These are phyloP conservation scores for Atherinosoma microstoma DNA, from an alignment of 2,797 vertebrate species.

Conservation along the genomic window DNA sequence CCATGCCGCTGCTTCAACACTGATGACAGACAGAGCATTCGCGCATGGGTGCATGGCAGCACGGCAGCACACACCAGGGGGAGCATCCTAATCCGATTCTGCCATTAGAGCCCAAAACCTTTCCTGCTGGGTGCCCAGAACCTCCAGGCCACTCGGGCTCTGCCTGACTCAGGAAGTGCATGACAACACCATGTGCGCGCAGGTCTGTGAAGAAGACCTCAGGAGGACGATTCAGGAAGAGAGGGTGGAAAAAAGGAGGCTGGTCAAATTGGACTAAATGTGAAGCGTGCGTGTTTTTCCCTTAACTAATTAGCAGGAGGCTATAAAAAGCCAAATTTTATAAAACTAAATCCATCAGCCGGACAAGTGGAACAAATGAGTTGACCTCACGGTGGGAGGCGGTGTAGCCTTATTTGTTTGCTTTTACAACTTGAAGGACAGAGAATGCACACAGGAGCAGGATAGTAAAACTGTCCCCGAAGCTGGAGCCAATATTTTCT, in stretches of 20 bases:
- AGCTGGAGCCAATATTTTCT: conserved; percentile 50
- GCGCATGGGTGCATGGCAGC: conserved; percentile 60
- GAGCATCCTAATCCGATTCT: conserved; percentile 81
- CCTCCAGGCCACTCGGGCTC: conserved; percentile 67
- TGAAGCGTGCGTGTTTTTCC: conserved; percentile 49
- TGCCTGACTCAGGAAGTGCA: conserved; percentile 55
- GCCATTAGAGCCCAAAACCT: conserved; percentile 76
- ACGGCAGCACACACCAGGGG: conserved; percentile 55
- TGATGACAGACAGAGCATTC: conserved; percentile 82
- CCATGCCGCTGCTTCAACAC: conserved; percentile 64
- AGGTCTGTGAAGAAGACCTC: conserved; percentile 67
- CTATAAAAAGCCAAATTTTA: conserved; percentile 83
- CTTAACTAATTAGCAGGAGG: conserved; percentile 78
- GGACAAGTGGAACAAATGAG: conserved; percentile 86
- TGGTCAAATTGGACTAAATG: conserved; percentile 65
- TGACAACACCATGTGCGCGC: conserved; percentile 51
- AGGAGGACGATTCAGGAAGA: conserved; percentile 57
- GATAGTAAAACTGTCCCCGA: conserved; percentile 58
- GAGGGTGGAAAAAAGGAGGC: conserved; percentile 33
- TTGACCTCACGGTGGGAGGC: conserved; percentile 74
- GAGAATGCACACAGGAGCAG: conserved; percentile 57
- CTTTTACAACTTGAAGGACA: conserved; percentile 82
- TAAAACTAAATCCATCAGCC: conserved; percentile 85
- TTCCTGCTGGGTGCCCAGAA: conserved; percentile 80
- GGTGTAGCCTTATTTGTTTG: conserved; percentile 78